phyloP scores from a whole-genome alignment of 2,113 vertebrate species.

The Connochaetes taurinus region DNA sequence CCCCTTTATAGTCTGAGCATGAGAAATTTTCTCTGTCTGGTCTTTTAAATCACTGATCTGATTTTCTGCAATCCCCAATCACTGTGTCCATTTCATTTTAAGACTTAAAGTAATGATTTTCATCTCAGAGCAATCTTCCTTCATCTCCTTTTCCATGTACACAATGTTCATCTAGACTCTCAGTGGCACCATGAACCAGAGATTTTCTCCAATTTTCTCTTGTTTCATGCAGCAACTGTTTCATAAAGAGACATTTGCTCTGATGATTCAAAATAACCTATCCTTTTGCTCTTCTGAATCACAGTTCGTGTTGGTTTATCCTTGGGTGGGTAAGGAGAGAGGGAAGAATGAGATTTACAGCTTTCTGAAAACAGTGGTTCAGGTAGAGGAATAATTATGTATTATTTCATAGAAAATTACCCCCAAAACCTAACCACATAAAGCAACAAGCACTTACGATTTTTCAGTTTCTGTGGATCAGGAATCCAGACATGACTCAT shows the following conservation, averaged over 20 bases:
- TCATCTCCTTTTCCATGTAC: background rate
- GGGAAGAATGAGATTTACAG: background rate
- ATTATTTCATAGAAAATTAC: background rate
- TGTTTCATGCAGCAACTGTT: background rate
- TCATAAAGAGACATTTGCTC: background rate
- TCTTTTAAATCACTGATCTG: background rate
- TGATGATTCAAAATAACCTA: background rate
- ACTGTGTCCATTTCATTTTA: background rate
- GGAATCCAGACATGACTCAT: background rate
- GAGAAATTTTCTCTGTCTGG: background rate
- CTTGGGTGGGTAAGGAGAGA: fast-evolving
- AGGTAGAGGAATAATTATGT: fast-evolving
- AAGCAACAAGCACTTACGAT: background rate
- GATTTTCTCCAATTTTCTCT: background rate
- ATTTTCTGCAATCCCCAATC: background rate
- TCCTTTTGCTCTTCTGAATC: background rate
- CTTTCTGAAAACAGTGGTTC: background rate
- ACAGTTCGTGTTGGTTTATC: no score
- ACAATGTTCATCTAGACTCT: background rate
- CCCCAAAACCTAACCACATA: background rate
- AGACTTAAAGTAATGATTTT: background rate
- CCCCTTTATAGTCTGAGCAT: background rate
- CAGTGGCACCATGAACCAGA: background rate
- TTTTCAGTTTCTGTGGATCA: no score
- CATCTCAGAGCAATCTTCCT: background rate